phyloP scores from a whole-genome alignment of 2,888 invertebrate species.

The Drosophila kuntzei region DNA sequence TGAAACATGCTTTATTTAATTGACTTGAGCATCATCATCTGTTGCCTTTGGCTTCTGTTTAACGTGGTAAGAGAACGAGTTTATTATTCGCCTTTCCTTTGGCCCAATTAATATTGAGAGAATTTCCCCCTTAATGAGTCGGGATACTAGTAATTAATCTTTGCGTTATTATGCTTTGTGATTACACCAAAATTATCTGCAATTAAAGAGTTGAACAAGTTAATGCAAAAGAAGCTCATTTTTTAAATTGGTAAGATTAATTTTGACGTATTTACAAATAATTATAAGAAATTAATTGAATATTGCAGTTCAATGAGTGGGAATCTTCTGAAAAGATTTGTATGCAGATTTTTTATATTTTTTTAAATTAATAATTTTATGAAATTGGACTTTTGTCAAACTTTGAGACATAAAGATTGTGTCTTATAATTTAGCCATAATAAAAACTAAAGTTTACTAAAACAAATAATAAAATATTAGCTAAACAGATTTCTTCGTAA shows the following conservation, averaged over 20 bases:
- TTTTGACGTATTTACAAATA: background rate
- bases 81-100: background rate
- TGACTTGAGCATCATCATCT: conserved; percentile 16
- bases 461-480: too few species aligned
- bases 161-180: conserved; percentile 3
- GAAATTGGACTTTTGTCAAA: too few species aligned
- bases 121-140: background rate
- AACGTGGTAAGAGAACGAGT: background rate
- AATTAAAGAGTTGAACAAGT: background rate
- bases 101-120: conserved; percentile 2
- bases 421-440: too few species aligned
- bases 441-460: too few species aligned
- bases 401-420: too few species aligned
- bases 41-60: background rate
- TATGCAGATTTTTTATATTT: background rate
- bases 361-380: too few species aligned
- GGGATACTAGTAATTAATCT: conserved; percentile 10
- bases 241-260: background rate
- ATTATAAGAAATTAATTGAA: background rate
- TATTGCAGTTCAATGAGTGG: background rate
- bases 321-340: background rate
- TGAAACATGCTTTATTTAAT: conserved; percentile 13
- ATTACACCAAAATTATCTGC: background rate
- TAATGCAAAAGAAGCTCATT: background rate
- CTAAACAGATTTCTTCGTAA: too few species aligned